Base-by-base conservation (phyloP, 2,113 vertebrate genomes). In the Lepisosteus oculatus region DNA sequence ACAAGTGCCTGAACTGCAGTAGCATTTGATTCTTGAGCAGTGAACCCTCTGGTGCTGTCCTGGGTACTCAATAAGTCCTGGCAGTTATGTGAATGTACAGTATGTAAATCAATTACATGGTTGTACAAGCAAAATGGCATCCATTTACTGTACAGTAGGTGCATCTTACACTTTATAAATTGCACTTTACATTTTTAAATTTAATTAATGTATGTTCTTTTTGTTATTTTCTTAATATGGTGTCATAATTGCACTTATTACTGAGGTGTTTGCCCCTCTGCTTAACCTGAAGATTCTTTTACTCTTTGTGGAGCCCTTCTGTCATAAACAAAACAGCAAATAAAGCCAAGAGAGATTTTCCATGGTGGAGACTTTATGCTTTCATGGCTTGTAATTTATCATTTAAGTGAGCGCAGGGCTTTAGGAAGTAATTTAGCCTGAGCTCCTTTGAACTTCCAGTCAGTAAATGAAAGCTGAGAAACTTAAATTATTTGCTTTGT, bases 351-450 rank as follows among this genome's bases (percentile, higher is more conserved):
- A 17, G 54, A 8, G 9, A 45, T 63, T 63, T 54, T 54, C 41
- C 61, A 54, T 8, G 2, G 51, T 13, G 44, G 47, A 43, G 13
- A 29, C 56, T 11, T 12, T 12, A 43, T 59, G 45, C 57, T 71
- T 59, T 61, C 42, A 62, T 17, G 9, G 54, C 51, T 6, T 62
- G 43, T 15, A 45, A 47, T 47, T 43, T 71, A 62, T 45, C 57
- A 62, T 71, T 71, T n/a, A 71, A 63, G 62, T 45, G 17, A 63
- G 11, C n/a, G 13, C n/a, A 54, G 6, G 11, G 45, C 12, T 55
- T 47, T 17, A 57, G 59, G 44, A 29, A 61, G 68, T 63, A 47
- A 45, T 15, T 15, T 61, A 65, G 51, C 45, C 4, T 9, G n/a
- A 54, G 17, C 47, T 8, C 47, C 45, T 64, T 54, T 64, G 59